Conservation (phyloP, 2,113 vertebrate genomes). For the human (Homo sapiens) region DNA sequence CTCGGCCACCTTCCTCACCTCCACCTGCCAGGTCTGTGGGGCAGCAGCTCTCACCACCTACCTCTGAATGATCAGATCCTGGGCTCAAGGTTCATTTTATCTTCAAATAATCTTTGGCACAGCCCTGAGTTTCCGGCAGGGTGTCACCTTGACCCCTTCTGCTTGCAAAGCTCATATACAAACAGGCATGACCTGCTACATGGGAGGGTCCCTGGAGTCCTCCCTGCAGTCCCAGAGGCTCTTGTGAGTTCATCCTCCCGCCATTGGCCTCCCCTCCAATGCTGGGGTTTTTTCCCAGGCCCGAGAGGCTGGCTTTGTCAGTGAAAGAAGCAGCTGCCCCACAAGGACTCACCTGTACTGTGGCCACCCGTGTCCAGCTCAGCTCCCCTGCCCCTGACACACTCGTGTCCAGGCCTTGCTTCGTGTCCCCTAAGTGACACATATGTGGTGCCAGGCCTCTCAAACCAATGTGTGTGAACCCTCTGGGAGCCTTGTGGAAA, state of each 20-base stretch:
- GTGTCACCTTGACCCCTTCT: background rate
- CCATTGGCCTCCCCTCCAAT: background rate
- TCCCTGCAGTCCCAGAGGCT: background rate
- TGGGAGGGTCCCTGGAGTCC: background rate
- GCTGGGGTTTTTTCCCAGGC: background rate
- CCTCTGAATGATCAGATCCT: background rate
- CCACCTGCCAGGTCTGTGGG: background rate
- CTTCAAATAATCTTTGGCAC: background rate
- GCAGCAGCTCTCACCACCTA: background rate
- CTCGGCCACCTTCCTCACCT: background rate
- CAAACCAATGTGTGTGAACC: fast-evolving
- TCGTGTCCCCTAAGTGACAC: background rate
- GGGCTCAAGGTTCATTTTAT: background rate
- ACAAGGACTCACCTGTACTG: background rate
- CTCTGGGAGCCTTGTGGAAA: too few relatives aligned
- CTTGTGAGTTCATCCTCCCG: background rate
- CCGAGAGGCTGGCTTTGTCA: background rate
- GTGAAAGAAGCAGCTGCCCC: background rate
- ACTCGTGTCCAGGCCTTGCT: background rate
- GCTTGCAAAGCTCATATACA: background rate
- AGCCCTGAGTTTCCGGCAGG: background rate
- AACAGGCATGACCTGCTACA: too few relatives aligned
- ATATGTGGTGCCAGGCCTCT: background rate
- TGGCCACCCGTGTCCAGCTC: too few relatives aligned
- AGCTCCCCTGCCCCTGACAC: too few relatives aligned